A percentile compares a stretch with the other conserved stretches of the same genome.
Evolutionary conservation across 37 sponge, comb jelly and placozoan species (phyloP).

Genomic region (Halichondria panicea): DNA sequence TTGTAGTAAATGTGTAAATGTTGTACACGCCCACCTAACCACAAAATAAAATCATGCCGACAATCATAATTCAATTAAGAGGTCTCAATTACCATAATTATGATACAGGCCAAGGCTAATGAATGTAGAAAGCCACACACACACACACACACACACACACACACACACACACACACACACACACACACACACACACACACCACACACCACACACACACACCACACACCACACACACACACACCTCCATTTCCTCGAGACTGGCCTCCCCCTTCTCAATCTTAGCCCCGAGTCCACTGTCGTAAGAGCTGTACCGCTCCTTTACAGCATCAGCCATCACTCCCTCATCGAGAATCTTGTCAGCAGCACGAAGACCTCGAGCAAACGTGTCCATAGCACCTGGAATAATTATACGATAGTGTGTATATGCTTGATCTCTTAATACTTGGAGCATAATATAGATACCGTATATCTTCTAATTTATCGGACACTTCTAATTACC

Average conservation of each 20-base stretch:
- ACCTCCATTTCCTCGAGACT: constrained; percentile 38
- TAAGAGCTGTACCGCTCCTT: constrained; percentile 47
- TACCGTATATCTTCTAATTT: no score
- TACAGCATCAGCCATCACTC: constrained; percentile 31
- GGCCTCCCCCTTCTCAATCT: constrained; percentile 28
- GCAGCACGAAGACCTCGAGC: constrained; percentile 58
- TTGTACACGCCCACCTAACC: no score
- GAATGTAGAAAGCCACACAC: no score
- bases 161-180: constrained; percentile 37
- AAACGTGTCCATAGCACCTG: constrained; percentile 83
- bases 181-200: constrained; percentile 44
- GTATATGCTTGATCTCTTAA: no score
- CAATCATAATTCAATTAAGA: no score
- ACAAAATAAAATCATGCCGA: no score
- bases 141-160: constrained; percentile 28
- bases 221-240: background rate
- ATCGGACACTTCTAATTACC: no score
- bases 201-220: no score
- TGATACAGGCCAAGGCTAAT: no score
- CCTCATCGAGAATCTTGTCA: constrained; percentile 28
- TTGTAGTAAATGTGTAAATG: background rate
- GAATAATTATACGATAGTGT: no score
- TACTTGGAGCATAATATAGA: no score
- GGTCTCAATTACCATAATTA: no score
- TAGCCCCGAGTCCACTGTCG: constrained; percentile 32